Conservation (phyloP, 2,113 vertebrate species). For the Boulengeromyrus knoepffleri region DNA sequence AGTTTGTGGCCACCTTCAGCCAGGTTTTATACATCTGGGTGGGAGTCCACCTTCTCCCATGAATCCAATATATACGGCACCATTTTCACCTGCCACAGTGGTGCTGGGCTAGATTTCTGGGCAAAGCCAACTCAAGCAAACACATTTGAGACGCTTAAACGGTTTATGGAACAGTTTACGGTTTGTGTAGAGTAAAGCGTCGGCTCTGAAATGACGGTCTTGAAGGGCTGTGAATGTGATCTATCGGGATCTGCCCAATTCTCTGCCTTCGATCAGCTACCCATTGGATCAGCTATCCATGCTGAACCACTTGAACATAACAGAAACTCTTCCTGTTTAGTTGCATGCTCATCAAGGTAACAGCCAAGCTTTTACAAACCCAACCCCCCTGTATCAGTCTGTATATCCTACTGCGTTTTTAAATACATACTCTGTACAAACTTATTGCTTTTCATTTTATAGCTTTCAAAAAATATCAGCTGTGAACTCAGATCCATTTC, state of each 20-base stretch:
- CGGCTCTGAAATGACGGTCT: neutral
- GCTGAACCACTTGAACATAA: neutral
- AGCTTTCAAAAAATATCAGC: neutral
- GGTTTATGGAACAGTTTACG: neutral
- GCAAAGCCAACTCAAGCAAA: neutral
- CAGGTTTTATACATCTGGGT: neutral
- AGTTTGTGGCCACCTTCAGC: neutral
- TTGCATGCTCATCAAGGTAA: slow-evolving; percentile 54
- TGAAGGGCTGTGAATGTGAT: neutral
- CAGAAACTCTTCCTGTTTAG: slow-evolving; percentile 36
- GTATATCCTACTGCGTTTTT: neutral
- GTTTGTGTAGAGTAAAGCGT: neutral
- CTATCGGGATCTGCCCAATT: neutral
- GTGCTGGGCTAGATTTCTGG: neutral
- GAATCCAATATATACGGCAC: neutral
- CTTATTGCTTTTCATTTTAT: neutral
- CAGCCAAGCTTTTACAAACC: neutral
- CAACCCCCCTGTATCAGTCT: neutral
- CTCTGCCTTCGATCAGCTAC: neutral
- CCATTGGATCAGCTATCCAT: slow-evolving; percentile 12
- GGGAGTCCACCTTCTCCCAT: neutral
- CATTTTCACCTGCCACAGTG: neutral
- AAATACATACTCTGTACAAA: slow-evolving; percentile 2
- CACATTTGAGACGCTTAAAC: neutral
- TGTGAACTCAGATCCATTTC: slow-evolving; percentile 29